These are phyloP conservation scores for Fragum sueziense DNA, from an alignment of 2,888 invertebrate genomes.

Conservation along the genomic window DNA sequence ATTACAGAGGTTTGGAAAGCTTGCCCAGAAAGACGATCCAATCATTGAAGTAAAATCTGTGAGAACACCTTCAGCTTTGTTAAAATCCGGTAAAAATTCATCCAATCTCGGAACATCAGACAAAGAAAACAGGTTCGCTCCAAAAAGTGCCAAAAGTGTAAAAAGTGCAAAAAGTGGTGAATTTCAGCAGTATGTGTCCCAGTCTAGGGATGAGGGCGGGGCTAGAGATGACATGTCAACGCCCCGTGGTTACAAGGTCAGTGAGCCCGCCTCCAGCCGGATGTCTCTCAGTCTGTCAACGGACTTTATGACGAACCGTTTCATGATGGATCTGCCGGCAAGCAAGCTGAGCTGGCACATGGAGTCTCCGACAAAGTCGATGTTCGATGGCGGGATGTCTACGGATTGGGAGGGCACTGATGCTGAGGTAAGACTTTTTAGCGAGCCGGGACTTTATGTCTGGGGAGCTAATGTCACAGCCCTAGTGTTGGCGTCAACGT, in stretches of 20 bases:
- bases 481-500: too few species aligned
- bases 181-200: constrained; percentile 25
- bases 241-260: constrained; percentile 38
- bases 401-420: constrained; percentile 61
- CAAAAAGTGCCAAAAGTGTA: constrained; percentile 15
- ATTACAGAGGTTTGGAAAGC: constrained; percentile 73
- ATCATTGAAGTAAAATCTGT: constrained; percentile 49
- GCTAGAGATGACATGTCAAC: constrained; percentile 43
- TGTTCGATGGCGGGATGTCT: constrained; percentile 36
- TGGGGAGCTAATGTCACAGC: too few species aligned
- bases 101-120: neutral
- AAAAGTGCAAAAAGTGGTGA: constrained; percentile 25
- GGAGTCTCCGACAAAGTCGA: constrained; percentile 54
- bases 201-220: constrained; percentile 19
- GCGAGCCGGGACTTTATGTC: too few species aligned
- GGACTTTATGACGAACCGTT: constrained; percentile 64
- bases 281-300: constrained; percentile 46
- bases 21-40: constrained; percentile 58
- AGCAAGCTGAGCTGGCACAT: constrained; percentile 57
- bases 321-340: constrained; percentile 57
- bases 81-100: neutral
- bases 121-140: constrained; percentile 28
- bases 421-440: constrained; percentile 51
- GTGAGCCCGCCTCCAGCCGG: constrained; percentile 53
- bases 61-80: constrained; percentile 30